Percentiles rank a stretch among this genome's conserved stretches.
Conservation (phyloP, 2,888 invertebrate genomes). For the Amphimallon solstitiale region DNA sequence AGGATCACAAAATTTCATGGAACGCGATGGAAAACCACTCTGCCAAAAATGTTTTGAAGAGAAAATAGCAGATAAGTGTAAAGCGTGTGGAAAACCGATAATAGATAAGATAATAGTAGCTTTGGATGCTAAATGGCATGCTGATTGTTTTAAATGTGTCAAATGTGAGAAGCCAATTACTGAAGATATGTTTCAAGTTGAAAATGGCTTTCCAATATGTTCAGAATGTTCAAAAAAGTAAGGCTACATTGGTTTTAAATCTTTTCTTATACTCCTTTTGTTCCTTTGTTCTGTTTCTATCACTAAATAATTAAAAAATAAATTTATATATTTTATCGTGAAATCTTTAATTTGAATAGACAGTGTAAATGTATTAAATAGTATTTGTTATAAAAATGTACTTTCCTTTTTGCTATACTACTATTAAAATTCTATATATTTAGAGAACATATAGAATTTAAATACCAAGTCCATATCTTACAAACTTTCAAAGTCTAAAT, state of each 20-base stretch:
- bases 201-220: slow-evolving; percentile 35
- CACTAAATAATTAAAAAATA: no score
- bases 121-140: slow-evolving; percentile 93
- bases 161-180: slow-evolving; percentile 56
- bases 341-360: no score
- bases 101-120: slow-evolving; percentile 85
- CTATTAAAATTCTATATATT: no score
- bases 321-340: no score
- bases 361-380: no score
- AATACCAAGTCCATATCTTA: no score
- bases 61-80: slow-evolving; percentile 89
- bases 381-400: no score
- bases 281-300: no score
- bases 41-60: slow-evolving; percentile 87
- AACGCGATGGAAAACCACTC: slow-evolving; percentile 84
- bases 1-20: slow-evolving; percentile 89
- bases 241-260: not conserved
- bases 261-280: no score
- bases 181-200: slow-evolving; percentile 60
- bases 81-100: slow-evolving; percentile 69
- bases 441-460: no score
- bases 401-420: no score
- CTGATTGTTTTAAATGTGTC: slow-evolving; percentile 94
- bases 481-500: no score
- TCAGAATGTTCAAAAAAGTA: slow-evolving; percentile 25